Evolutionary conservation across 2,113 vertebrate genomes (phyloP).

Genomic region (Heptranchias perlo): DNA sequence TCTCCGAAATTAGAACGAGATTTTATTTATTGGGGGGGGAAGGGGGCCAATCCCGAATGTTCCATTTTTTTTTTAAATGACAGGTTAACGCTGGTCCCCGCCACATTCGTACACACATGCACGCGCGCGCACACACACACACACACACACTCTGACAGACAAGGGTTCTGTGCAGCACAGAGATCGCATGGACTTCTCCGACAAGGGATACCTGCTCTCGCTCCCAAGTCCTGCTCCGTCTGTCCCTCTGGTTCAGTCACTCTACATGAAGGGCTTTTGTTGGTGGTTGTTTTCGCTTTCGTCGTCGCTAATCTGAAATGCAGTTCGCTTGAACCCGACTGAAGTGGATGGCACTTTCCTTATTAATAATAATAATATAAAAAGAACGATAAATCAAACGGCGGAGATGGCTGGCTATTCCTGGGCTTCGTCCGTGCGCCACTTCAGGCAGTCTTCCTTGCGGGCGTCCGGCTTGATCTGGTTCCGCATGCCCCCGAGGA

Average conservation of each 20-base stretch:
- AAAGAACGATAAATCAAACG: too few species aligned
- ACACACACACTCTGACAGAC: neutral
- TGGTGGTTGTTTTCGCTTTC: too few species aligned
- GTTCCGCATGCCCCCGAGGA: constrained; percentile 81
- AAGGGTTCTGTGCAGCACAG: neutral
- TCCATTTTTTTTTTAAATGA: neutral
- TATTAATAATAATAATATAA: too few species aligned
- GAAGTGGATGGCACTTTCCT: neutral
- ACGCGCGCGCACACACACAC: neutral
- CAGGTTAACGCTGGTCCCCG: neutral
- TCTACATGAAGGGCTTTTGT: neutral
- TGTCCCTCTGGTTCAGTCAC: neutral
- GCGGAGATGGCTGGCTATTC: constrained; percentile 49
- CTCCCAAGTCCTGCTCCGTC: neutral
- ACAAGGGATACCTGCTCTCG: neutral
- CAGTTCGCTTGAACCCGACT: neutral
- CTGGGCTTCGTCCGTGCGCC: constrained; percentile 64
- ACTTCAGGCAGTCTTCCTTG: constrained; percentile 64
- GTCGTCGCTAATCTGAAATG: neutral
- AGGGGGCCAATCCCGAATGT: neutral
- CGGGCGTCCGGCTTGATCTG: constrained; percentile 64
- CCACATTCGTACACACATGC: neutral
- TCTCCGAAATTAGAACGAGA: neutral
- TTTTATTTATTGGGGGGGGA: neutral
- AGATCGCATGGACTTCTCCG: neutral